Base-by-base conservation (phyloP, 2,888 invertebrate species). In the Tiphia femorata region DNA sequence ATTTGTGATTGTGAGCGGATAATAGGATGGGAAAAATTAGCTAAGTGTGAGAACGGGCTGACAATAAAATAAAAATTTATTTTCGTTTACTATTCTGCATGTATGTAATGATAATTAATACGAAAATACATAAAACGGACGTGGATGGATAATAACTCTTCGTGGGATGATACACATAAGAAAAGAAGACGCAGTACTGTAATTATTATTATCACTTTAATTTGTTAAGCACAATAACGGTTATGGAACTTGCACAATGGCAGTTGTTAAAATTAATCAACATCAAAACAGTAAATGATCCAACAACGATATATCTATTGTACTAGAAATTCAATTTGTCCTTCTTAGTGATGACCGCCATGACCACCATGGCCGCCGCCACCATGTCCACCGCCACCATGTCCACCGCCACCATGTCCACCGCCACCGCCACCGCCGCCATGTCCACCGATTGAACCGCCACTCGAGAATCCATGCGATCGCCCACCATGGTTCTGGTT, bases 401-500 rank as follows among this genome's bases (percentile, higher is more conserved):
- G 12, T 0, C 30, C 30, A n/a, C n/a, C n/a, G n/a, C n/a, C n/a
- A n/a, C n/a, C n/a, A n/a, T n/a, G n/a, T n/a, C n/a, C n/a, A n/a
- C 35, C 33, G 3, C 14, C 14, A 12, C 16, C 16, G 8, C 35
- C 35, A 2, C 35, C 35, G 3, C 35, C 35, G 6, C 40, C 40
- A 7, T 35, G 23, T 10, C 47, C 47, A 2, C 37, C 37, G 5
- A 20, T 20, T 7, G 40, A 38, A 21, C 37, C 41, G n/a, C 48
- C 50, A 51, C 62, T 70, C 2, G 58, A 51, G 47, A 67, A 84
- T 3, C 84, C 85, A 60, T 80, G 81, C 59, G 84, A 84, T 66
- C 84, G 84, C 4, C 87, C 89, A 0, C 86, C 86, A 41, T 87
- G 86, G 53, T 88, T 86, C 37, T 87, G 88, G 0, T 87, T 87